A percentile compares a stretch with the other conserved stretches of the same genome.
Conservation (phyloP, 1,140 invertebrate species). For the Frieseomelitta varia region DNA sequence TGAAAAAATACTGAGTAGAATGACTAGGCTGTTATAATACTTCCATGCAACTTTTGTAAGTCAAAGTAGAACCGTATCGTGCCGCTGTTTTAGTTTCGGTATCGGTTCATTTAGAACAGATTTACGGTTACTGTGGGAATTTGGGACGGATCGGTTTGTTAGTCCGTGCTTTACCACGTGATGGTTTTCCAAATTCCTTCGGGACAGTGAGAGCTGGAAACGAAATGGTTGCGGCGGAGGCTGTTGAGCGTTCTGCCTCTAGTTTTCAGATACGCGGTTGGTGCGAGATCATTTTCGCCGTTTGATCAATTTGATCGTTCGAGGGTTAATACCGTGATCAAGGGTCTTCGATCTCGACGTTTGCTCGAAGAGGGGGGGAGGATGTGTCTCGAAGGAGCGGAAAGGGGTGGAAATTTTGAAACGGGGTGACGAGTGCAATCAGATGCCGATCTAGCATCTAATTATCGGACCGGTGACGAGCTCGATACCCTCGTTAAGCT, state of each 20-base stretch:
- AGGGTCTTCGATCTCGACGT: background rate
- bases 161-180: background rate
- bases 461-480: conserved; percentile 42
- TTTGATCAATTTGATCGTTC: background rate
- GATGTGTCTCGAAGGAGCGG: background rate
- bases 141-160: background rate
- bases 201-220: background rate
- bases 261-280: background rate
- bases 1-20: too few species aligned
- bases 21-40: too few species aligned
- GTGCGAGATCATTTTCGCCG: background rate
- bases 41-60: background rate
- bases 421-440: conserved; percentile 37
- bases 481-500: conserved; percentile 38
- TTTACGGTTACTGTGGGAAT: background rate
- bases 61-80: background rate
- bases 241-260: too few species aligned
- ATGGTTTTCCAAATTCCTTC: background rate
- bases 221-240: background rate
- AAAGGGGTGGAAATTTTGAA: conserved; percentile 32
- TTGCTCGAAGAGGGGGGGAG: background rate
- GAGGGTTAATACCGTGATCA: background rate
- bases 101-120: background rate
- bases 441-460: conserved; percentile 18
- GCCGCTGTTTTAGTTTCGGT: too few species aligned